Conservation (phyloP, 2,797 vertebrate genomes). For the Apodemus agrarius region DNA sequence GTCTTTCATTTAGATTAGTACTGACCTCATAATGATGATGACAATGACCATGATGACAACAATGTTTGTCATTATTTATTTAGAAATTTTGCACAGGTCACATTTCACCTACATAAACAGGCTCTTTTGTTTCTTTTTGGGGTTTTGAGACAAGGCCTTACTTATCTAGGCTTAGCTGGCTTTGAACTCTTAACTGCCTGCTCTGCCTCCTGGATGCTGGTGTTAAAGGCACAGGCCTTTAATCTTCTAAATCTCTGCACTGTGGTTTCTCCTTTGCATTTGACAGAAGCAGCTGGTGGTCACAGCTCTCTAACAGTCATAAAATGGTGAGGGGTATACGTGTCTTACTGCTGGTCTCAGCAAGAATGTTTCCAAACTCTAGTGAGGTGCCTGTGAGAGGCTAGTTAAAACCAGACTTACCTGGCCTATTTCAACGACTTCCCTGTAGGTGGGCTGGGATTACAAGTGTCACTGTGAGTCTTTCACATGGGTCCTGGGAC, state of each 20-base stretch:
- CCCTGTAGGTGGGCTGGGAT: no score
- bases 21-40: no score
- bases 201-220: not conserved
- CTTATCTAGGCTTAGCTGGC: not conserved
- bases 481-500: not conserved
- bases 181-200: not conserved
- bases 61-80: not conserved
- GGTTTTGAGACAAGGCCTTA: not conserved
- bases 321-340: not conserved
- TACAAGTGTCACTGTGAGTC: not conserved
- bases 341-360: not conserved
- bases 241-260: not conserved
- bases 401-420: not conserved
- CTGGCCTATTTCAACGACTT: not conserved
- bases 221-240: not conserved
- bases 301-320: rapidly evolving
- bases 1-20: not conserved
- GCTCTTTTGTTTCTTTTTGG: not conserved
- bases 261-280: rapidly evolving
- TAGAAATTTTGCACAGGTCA: not conserved
- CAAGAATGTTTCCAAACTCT: not conserved
- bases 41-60: no score
- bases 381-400: not conserved
- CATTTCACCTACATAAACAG: not conserved
- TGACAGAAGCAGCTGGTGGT: rapidly evolving